phyloP scores from a whole-genome alignment of 2,888 invertebrate genomes.

The Malthinus flaveolus region DNA sequence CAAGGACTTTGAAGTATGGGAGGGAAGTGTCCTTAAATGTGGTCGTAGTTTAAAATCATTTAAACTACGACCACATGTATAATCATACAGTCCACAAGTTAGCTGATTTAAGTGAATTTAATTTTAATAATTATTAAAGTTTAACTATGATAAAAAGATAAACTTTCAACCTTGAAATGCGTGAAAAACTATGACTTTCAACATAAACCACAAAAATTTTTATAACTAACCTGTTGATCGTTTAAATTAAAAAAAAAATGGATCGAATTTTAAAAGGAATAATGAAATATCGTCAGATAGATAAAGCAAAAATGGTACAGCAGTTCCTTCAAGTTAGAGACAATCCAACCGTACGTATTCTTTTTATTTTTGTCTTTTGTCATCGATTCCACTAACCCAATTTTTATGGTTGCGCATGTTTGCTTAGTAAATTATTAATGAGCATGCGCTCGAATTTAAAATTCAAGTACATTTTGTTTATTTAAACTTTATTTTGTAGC shows the following conservation, averaged over 20 bases:
- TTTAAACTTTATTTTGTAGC: constrained; percentile 61
- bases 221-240: constrained; percentile 3
- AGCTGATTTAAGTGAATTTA: no score
- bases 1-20: no score
- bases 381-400: constrained; percentile 8
- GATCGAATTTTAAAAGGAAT: constrained; percentile 88
- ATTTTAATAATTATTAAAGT: no score
- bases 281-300: constrained; percentile 83
- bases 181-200: constrained; percentile 1
- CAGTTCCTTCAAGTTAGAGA: constrained; percentile 89
- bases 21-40: no score
- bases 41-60: no score
- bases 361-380: not conserved
- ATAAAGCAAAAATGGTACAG: constrained; percentile 84
- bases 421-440: not conserved
- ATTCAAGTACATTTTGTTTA: not conserved
- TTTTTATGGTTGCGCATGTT: constrained; percentile 2
- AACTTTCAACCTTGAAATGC: constrained; percentile 6
- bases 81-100: no score
- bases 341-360: constrained; percentile 76
- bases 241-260: constrained; percentile 58
- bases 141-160: not conserved
- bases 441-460: not conserved
- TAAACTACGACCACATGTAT: no score
- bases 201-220: not conserved